These are phyloP conservation scores for Drosophila prosaltans DNA, from an alignment of 1,140 invertebrate species.

Conservation along the genomic window DNA sequence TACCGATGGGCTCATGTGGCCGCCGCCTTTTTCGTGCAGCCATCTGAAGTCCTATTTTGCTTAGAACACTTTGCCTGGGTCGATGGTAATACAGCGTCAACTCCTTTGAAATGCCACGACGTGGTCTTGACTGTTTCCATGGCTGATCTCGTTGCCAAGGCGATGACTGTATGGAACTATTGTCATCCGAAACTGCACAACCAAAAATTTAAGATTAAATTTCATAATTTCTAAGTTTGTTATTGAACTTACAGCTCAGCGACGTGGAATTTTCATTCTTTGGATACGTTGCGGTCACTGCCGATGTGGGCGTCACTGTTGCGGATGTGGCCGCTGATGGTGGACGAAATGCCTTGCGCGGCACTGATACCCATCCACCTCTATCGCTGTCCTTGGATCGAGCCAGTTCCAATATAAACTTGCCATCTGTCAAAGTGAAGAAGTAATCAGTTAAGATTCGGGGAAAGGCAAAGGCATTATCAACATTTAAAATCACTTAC, in stretches of 20 bases:
- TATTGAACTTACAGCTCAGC: conserved; percentile 83
- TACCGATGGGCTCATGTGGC: conserved; percentile 83
- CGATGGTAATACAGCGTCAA: conserved; percentile 89
- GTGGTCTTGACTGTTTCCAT: conserved; percentile 91
- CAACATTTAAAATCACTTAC: conserved; percentile 56
- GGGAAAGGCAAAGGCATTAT: no score
- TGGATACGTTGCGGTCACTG: conserved; percentile 84
- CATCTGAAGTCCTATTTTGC: conserved; percentile 74
- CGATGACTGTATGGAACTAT: conserved; percentile 93
- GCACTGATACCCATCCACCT: conserved; percentile 92
- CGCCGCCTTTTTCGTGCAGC: conserved; percentile 85
- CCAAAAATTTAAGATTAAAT: not conserved
- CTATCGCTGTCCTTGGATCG: conserved; percentile 91
- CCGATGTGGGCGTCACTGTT: conserved; percentile 84
- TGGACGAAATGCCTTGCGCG: conserved; percentile 93
- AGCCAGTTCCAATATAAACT: conserved; percentile 93
- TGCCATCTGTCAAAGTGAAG: conserved; percentile 87
- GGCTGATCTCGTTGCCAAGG: conserved; percentile 94
- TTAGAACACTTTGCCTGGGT: conserved; percentile 84
- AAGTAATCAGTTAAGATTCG: not conserved
- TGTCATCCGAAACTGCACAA: conserved; percentile 91
- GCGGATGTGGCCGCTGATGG: conserved; percentile 84
- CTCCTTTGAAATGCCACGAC: conserved; percentile 88
- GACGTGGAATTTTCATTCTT: conserved; percentile 83
- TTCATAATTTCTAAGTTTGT: not conserved